Base-by-base conservation (phyloP, 2,888 invertebrate species). In the Malacosoma neustria region DNA sequence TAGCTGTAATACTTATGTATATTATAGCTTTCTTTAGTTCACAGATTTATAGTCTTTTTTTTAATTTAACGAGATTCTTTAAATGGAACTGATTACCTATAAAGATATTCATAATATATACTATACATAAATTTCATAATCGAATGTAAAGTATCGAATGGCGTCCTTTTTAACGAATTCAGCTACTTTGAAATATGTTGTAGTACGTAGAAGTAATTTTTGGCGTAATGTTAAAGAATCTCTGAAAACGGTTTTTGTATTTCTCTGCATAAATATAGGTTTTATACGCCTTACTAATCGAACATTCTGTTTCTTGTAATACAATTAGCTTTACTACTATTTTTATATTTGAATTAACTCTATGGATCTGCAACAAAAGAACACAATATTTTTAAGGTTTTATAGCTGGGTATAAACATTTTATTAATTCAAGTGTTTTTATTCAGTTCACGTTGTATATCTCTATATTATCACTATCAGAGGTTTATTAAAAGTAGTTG, bases 161-260 rank as follows among this genome's bases (percentile, higher is more conserved):
- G 85, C 85, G 82, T 85, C 85, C 48, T 85, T 85, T 54, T 85
- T 85, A 6, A 85, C 77, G 46, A 81, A 85, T 45, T 85, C 84
- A 15, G 77, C 72, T 29, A 73, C 84, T 67, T 85, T 73, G 48
- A 84, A 76, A 40, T 85, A 85, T 22, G 81, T 79, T 35, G 80
- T 79, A 4, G 72, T 72, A 42, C 84, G 57, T 61, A 72, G 70
- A 2, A 85, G 50, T 9, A 85, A 59, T 59, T 85, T 85, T 52
- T 80, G 81, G 1, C 82, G 69, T 51, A 84, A 61, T 72, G 73
- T 82, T 45, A 84, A 51, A 35, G 84, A 74, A 72, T 85, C 85
- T 54, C 74, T 70, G 64, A 82, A 81, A 41, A 84, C 75, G 75
- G 70, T 51, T 9, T 59, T 51, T 38, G 66, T 71, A 55, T 74